phyloP scores from a whole-genome alignment of 2,113 vertebrate species.

The Embiotoca jacksoni region DNA sequence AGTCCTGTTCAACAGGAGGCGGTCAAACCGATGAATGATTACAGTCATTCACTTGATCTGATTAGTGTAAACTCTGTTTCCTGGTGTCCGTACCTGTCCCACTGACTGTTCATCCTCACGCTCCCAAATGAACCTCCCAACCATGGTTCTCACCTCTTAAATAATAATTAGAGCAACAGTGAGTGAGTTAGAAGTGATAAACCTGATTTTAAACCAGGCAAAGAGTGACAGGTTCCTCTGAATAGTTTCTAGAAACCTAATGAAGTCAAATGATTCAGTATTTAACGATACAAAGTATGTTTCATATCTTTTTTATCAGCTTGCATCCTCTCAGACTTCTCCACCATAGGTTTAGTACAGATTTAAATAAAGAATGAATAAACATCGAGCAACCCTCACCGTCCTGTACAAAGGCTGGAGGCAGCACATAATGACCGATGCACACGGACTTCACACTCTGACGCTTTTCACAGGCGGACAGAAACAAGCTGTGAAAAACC shows the following conservation, averaged over 20 bases:
- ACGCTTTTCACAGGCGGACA: conserved; percentile 76
- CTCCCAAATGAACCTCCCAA: conserved; percentile 86
- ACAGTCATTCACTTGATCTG: background rate
- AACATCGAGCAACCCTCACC: conserved; percentile 57
- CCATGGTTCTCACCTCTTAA: conserved; percentile 78
- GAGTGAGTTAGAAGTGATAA: no score
- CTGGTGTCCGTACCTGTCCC: conserved; percentile 29
- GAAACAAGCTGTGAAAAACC: conserved; percentile 82
- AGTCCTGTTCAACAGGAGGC: conserved; percentile 27
- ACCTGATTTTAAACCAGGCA: background rate
- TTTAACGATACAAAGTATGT: no score
- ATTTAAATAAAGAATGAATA: conserved; percentile 12
- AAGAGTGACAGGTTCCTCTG: background rate
- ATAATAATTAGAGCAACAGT: conserved; percentile 12
- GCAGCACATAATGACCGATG: conserved; percentile 84
- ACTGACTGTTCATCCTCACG: conserved; percentile 48
- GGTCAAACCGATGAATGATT: background rate
- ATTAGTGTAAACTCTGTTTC: background rate
- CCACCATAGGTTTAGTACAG: background rate
- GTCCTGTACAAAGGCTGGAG: conserved; percentile 80
- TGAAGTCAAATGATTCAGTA: background rate
- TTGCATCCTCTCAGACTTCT: background rate
- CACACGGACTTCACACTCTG: conserved; percentile 78
- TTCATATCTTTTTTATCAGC: background rate
- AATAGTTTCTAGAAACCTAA: background rate